Percentiles rank a stretch among this genome's conserved stretches.
phyloP scores from a whole-genome alignment of 2,888 invertebrate genomes.

The Catocala sponsa region DNA sequence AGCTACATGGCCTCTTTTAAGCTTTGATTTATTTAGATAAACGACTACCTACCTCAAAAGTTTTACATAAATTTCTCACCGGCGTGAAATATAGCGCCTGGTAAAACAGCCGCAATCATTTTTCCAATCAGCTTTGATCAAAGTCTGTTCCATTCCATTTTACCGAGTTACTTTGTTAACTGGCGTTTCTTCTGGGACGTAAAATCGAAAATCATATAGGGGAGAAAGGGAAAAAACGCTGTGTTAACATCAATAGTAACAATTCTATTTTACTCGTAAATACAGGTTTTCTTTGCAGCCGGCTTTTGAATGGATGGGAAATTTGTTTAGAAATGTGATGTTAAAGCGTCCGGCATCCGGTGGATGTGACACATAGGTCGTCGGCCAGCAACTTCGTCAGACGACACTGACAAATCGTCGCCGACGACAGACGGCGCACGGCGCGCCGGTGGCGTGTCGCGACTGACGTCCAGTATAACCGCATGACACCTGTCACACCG shows the following conservation, averaged over 20 bases:
- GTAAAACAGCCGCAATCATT: constrained; percentile 32
- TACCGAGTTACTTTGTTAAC: constrained; percentile 10
- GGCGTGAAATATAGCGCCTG: constrained; percentile 17
- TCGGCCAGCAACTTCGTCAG: constrained; percentile 27
- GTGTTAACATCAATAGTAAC: too few relatives aligned
- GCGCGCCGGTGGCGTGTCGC: constrained; percentile 25
- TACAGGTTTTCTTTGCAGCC: too few relatives aligned
- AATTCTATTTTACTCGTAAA: too few relatives aligned
- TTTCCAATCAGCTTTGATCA: constrained; percentile 24
- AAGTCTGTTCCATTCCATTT: constrained; percentile 32
- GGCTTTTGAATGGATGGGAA: constrained; percentile 5
- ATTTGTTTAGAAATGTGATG: constrained; percentile 34
- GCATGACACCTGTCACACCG: constrained; percentile 47
- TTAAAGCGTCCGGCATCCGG: constrained; percentile 23
- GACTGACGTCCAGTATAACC: constrained; percentile 29
- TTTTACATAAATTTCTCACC: constrained; percentile 24
- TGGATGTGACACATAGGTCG: constrained; percentile 33
- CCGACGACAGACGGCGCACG: constrained; percentile 31
- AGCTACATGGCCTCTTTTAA: constrained; percentile 45
- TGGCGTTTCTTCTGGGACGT: not conserved
- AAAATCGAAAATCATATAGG: not conserved
- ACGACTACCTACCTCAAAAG: constrained; percentile 27
- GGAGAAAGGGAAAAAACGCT: too few relatives aligned
- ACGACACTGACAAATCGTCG: constrained; percentile 56
- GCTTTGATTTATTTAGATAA: constrained; percentile 53